Evolutionary conservation across 2,113 vertebrate genomes (phyloP).

Genomic region (Vanacampus margaritifer): DNA sequence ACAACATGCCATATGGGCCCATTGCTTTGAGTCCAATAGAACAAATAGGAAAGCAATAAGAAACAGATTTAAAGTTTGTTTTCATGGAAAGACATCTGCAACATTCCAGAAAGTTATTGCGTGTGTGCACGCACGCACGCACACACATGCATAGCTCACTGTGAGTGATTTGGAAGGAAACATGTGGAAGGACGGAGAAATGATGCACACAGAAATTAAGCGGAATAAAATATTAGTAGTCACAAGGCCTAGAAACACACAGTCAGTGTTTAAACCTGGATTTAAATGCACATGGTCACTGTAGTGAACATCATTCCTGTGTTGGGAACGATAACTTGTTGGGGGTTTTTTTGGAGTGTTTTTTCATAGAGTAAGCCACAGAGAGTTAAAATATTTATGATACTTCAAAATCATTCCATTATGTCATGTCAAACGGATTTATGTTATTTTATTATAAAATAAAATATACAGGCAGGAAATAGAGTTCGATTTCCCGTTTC

Average conservation of each 20-base stretch:
- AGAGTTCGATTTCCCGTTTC: background rate
- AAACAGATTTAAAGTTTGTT: constrained; percentile 67
- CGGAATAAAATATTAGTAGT: background rate
- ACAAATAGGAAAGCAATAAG: constrained; percentile 54
- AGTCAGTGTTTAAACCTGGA: too few species aligned
- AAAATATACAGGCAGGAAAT: background rate
- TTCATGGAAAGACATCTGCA: constrained; percentile 49
- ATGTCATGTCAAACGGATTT: background rate
- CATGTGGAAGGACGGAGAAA: background rate
- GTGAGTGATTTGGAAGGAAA: constrained; percentile 13
- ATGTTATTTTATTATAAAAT: background rate
- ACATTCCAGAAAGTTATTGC: constrained; percentile 44
- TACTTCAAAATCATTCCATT: background rate
- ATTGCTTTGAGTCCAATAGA: constrained; percentile 41
- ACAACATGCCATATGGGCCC: constrained; percentile 47
- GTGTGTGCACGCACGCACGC: background rate
- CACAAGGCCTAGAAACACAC: background rate
- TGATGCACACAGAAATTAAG: background rate
- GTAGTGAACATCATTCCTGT: too few species aligned
- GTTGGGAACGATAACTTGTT: too few species aligned
- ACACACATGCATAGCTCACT: constrained; percentile 7
- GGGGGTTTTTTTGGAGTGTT: too few species aligned
- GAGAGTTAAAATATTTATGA: background rate
- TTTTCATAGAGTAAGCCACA: background rate
- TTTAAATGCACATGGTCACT: too few species aligned